These are phyloP conservation scores for Unio delphinus DNA, from an alignment of 2,888 invertebrate species.

Conservation along the genomic window DNA sequence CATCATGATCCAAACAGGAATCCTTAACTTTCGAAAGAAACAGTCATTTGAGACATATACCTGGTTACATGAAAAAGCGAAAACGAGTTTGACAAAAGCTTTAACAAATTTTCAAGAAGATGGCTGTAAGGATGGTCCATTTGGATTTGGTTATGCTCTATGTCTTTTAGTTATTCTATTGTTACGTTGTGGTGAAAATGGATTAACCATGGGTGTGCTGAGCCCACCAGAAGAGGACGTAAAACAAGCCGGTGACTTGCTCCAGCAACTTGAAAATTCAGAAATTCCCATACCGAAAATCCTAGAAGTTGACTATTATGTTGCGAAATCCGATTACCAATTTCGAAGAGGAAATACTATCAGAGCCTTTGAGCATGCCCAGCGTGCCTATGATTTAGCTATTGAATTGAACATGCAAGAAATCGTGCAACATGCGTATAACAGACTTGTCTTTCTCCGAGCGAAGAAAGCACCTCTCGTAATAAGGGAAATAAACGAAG, in stretches of 20 bases:
- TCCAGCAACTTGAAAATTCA: too few relatives aligned
- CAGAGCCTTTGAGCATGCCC: conserved; percentile 30
- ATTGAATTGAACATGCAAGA: conserved; percentile 31
- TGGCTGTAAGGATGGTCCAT: conserved; percentile 20
- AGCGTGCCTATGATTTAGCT: conserved; percentile 22
- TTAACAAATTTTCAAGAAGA: conserved; percentile 33
- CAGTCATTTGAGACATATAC: too few relatives aligned
- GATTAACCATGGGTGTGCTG: too few relatives aligned
- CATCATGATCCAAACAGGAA: too few relatives aligned
- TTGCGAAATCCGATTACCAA: conserved; percentile 40
- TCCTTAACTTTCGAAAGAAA: too few relatives aligned
- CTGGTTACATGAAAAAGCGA: too few relatives aligned
- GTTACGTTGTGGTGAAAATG: too few relatives aligned
- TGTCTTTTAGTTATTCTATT: too few relatives aligned
- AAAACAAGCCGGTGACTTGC: too few relatives aligned
- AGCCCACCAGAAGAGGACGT: too few relatives aligned
- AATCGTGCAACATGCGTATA: conserved; percentile 33
- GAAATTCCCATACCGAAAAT: conserved; percentile 4
- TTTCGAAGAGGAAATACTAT: conserved; percentile 21
- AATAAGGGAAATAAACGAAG: conserved; percentile 10
- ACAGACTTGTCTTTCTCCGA: conserved; percentile 18
- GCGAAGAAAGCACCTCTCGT: conserved; percentile 5
- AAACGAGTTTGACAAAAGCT: too few relatives aligned
- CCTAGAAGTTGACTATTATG: conserved; percentile 31
- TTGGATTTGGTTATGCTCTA: too few relatives aligned